phyloP scores from a whole-genome alignment of 2,888 invertebrate genomes.

The Hipparchia semele region DNA sequence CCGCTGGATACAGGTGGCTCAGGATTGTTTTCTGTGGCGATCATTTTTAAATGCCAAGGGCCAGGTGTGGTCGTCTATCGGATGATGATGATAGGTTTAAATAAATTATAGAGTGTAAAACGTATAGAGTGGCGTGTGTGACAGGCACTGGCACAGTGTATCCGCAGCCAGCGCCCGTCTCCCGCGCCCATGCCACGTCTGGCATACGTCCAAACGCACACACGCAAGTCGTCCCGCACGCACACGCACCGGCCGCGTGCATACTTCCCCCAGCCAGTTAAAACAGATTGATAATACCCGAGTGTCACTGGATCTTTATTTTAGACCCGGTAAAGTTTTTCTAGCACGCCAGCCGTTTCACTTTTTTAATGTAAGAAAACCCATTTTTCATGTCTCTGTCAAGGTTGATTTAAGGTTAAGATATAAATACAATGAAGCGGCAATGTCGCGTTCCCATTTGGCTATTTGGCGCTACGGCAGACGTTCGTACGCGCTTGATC shows the following conservation, averaged over 20 bases:
- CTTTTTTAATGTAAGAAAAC: conserved; percentile 62
- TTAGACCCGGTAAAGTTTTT: conserved; percentile 61
- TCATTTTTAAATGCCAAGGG: no score
- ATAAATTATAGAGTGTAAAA: not conserved
- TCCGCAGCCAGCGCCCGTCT: conserved; percentile 40
- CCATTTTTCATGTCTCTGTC: conserved; percentile 78
- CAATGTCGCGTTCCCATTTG: conserved; percentile 51
- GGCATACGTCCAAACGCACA: conserved; percentile 49
- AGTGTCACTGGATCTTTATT: conserved; percentile 77
- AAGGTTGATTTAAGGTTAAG: conserved; percentile 81
- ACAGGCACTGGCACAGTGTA: conserved; percentile 39
- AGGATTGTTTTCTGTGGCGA: no score
- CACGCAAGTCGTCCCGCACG: conserved; percentile 43
- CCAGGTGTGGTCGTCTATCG: no score
- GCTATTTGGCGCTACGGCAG: conserved; percentile 26
- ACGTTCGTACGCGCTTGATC: conserved; percentile 25
- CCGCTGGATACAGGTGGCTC: no score
- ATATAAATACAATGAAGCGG: conserved; percentile 68
- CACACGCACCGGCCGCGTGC: conserved; percentile 42
- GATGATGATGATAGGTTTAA: no score
- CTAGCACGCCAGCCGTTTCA: conserved; percentile 60
- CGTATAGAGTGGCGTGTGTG: conserved; percentile 10
- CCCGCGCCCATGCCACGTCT: conserved; percentile 28
- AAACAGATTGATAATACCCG: conserved; percentile 79
- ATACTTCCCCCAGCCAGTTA: conserved; percentile 68